phyloP scores from a whole-genome alignment of 2,888 invertebrate species.

The Harmothoe impar region DNA sequence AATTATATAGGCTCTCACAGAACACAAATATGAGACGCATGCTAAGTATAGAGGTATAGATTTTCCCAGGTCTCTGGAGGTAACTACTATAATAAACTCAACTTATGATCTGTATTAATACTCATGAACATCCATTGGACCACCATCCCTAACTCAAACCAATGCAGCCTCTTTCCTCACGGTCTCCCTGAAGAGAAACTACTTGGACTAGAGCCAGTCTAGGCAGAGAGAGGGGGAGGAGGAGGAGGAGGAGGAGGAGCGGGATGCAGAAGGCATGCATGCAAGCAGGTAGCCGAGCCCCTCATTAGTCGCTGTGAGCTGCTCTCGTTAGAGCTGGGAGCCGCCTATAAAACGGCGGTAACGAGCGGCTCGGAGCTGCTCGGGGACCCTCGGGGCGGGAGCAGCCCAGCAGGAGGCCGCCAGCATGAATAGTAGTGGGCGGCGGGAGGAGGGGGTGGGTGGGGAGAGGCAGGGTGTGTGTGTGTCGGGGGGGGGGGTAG shows the following conservation, averaged over 20 bases:
- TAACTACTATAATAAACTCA: too few species aligned
- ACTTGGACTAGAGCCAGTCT: too few species aligned
- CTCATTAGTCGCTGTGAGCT: constrained; percentile 44
- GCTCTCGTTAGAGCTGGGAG: constrained; percentile 54
- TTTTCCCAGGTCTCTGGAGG: too few species aligned
- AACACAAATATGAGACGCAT: too few species aligned
- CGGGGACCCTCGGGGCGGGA: constrained; percentile 22
- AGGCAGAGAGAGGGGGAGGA: too few species aligned
- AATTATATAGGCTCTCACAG: too few species aligned
- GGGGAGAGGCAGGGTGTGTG: background rate
- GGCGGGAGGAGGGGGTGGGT: background rate
- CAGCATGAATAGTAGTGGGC: background rate
- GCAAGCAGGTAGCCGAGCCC: background rate
- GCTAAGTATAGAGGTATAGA: too few species aligned
- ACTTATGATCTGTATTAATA: too few species aligned
- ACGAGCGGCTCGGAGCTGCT: constrained; percentile 19
- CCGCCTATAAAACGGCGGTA: constrained; percentile 51
- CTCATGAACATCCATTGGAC: too few species aligned
- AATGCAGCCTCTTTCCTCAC: too few species aligned
- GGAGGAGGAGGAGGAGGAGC: background rate
- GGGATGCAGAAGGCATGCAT: background rate
- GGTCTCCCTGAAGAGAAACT: too few species aligned
- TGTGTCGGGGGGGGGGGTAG: background rate
- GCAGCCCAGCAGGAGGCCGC: background rate
- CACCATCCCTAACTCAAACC: too few species aligned